Percentiles rank a stretch among this genome's conserved stretches.
phyloP scores from a whole-genome alignment of 2,113 vertebrate species.

The Nesoenas mayeri region DNA sequence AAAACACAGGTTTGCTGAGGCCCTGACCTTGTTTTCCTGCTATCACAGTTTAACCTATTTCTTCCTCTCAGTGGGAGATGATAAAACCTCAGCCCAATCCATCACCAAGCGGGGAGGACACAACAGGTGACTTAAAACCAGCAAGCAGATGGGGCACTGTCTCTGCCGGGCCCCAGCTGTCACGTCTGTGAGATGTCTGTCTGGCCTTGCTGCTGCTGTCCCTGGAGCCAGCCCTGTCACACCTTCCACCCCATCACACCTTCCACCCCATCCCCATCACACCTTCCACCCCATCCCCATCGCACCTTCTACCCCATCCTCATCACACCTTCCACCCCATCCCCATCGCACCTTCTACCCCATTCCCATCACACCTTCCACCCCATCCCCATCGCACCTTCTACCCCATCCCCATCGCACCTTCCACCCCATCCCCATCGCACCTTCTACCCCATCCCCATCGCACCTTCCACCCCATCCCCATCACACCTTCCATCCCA shows the following conservation, averaged over 20 bases:
- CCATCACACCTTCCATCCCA: no score
- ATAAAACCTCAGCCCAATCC: constrained; percentile 27
- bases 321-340: no score
- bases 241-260: not conserved
- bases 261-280: no score
- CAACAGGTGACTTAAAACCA: constrained; percentile 40
- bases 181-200: constrained; percentile 1
- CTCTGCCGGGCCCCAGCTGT: constrained; percentile 41
- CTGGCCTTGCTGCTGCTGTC: not conserved
- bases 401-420: no score
- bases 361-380: no score
- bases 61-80: constrained; percentile 27
- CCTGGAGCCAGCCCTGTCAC: not conserved
- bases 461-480: no score
- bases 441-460: not conserved
- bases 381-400: no score
- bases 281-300: no score
- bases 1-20: not conserved
- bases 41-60: constrained; percentile 43
- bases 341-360: no score
- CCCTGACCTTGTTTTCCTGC: not conserved
- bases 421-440: not conserved
- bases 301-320: no score
- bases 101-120: not conserved
- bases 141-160: constrained; percentile 49